Evolutionary conservation across 2,888 invertebrate species (phyloP).

Genomic region (Neoaliturus tenellus): DNA sequence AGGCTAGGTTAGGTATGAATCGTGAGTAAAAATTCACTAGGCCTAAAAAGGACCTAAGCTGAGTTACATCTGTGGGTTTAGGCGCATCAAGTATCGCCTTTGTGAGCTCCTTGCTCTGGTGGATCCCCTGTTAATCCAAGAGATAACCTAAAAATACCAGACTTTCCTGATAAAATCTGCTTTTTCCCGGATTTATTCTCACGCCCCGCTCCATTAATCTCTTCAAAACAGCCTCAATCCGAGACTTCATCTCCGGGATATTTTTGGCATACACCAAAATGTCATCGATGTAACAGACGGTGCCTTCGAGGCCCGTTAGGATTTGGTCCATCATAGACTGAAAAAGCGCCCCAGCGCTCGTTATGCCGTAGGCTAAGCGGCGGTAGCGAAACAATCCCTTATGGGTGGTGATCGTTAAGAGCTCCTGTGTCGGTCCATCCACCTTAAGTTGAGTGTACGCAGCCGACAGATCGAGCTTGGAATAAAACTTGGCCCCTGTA

Average conservation of each 20-base stretch:
- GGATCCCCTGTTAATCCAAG: conserved; percentile 10
- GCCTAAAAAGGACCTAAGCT: not conserved
- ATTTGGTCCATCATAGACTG: conserved; percentile 61
- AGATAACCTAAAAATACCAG: conserved; percentile 53
- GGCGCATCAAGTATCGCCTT: not conserved
- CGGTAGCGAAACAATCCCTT: conserved; percentile 48
- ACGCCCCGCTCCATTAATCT: conserved; percentile 56
- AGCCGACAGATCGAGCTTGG: conserved; percentile 6
- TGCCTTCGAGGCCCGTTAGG: conserved; percentile 62
- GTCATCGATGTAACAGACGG: conserved; percentile 66
- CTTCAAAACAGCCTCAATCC: conserved; percentile 60
- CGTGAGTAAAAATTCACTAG: too few species aligned
- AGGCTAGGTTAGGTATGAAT: too few species aligned
- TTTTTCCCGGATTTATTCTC: conserved; percentile 50
- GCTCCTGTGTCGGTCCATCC: not conserved
- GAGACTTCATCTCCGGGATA: conserved; percentile 61
- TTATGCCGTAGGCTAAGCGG: not conserved
- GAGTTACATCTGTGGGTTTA: not conserved
- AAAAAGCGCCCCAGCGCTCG: conserved; percentile 61
- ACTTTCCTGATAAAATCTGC: conserved; percentile 27
- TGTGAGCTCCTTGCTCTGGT: not conserved
- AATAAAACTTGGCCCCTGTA: not conserved
- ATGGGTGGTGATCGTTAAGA: conserved; percentile 1
- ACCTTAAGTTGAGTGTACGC: not conserved
- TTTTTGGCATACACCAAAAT: conserved; percentile 64